Conservation (phyloP, 92 coral and sea anemone species). For the Meandrina meandrites region DNA sequence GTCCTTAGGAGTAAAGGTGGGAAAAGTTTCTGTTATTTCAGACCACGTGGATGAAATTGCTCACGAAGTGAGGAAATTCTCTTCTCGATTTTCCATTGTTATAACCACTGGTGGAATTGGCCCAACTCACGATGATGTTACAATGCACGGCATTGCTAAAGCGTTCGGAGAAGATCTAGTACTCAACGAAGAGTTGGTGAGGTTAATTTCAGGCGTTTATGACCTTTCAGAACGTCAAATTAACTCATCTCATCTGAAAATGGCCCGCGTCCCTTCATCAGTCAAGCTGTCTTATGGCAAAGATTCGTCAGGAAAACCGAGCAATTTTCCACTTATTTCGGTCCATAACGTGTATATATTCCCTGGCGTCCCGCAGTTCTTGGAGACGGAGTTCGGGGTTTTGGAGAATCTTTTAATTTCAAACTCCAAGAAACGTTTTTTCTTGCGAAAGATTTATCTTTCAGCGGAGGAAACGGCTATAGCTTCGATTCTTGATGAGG, state of each 20-base stretch:
- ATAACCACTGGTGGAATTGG: constrained; percentile 98
- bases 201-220: constrained; percentile 45
- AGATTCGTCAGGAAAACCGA: constrained; percentile 37
- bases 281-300: constrained; percentile 66
- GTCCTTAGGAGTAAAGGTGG: constrained; percentile 93
- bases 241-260: constrained; percentile 73
- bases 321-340: constrained; percentile 79
- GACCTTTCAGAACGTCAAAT: constrained; percentile 41
- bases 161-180: constrained; percentile 86
- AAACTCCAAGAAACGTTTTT: constrained; percentile 57
- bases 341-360: constrained; percentile 85
- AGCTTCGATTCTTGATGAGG: constrained; percentile 77
- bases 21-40: constrained; percentile 84
- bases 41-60: constrained; percentile 84
- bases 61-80: constrained; percentile 71
- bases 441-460: constrained; percentile 74
- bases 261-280: constrained; percentile 86
- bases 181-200: constrained; percentile 66
- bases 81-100: constrained; percentile 77
- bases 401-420: constrained; percentile 57
- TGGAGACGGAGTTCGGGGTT: constrained; percentile 66
- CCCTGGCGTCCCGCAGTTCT: constrained; percentile 87
- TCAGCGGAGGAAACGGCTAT: constrained; percentile 75
- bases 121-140: constrained; percentile 98
- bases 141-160: constrained; percentile 83